Conservation (phyloP, 2,888 invertebrate genomes). For the Lamellibrachia columna region DNA sequence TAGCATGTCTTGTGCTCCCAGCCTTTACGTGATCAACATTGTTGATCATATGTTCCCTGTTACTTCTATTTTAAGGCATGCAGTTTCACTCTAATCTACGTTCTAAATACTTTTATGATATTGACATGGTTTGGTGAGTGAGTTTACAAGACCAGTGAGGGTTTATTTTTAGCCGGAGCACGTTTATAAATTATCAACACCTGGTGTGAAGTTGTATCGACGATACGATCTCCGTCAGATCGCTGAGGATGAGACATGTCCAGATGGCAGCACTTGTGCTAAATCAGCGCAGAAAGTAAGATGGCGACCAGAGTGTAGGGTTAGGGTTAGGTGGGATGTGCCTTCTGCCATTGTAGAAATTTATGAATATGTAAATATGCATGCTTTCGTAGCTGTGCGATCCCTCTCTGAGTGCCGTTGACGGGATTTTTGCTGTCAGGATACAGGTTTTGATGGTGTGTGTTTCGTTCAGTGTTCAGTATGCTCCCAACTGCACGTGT, state of each 20-base stretch:
- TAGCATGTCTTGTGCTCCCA: not conserved
- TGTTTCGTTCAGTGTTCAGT: not conserved
- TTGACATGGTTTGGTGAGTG: no score
- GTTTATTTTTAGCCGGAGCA: slow-evolving; percentile 12
- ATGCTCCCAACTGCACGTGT: not conserved
- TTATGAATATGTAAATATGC: not conserved
- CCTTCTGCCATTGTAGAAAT: not conserved
- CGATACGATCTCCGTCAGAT: not conserved
- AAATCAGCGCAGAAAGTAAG: slow-evolving; percentile 16
- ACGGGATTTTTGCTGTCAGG: not conserved
- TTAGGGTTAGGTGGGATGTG: not conserved
- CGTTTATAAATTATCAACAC: slow-evolving; percentile 12
- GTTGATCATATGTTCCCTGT: no score
- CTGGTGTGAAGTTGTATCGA: slow-evolving; percentile 10
- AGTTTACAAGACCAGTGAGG: not conserved
- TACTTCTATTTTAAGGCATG: no score
- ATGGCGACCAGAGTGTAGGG: not conserved
- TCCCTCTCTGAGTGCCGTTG: not conserved
- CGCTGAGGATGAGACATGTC: not conserved
- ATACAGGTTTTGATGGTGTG: not conserved
- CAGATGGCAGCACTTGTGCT: slow-evolving; percentile 12
- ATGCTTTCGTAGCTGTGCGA: not conserved
- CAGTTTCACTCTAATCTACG: no score
- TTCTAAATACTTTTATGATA: no score
- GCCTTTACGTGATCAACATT: no score